phyloP scores from a whole-genome alignment of 1,140 invertebrate genomes.

The Plodia interpunctella region DNA sequence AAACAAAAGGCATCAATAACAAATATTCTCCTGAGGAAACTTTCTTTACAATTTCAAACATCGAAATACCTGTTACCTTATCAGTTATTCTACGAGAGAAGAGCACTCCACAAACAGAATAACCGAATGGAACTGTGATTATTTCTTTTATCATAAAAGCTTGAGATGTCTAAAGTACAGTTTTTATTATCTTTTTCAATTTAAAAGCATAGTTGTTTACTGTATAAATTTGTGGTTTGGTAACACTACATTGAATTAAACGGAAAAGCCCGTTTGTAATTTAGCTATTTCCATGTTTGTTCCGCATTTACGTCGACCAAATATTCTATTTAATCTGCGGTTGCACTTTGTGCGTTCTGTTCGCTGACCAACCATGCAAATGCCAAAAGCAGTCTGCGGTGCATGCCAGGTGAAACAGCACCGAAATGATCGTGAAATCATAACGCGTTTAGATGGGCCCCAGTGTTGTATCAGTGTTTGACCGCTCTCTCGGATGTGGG shows the following conservation, averaged over 20 bases:
- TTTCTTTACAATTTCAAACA: slow-evolving; percentile 11
- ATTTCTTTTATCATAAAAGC: too few relatives aligned
- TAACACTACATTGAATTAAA: not conserved
- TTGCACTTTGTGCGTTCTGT: slow-evolving; percentile 46
- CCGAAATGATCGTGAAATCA: slow-evolving; percentile 49
- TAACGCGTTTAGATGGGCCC: slow-evolving; percentile 43
- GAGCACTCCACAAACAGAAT: not conserved
- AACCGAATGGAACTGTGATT: not conserved
- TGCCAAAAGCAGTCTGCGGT: slow-evolving; percentile 69
- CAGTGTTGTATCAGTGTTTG: slow-evolving; percentile 12
- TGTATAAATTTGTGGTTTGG: not conserved
- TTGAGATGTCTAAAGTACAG: not conserved
- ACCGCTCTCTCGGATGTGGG: slow-evolving; percentile 24
- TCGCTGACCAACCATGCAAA: slow-evolving; percentile 53
- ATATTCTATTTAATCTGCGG: slow-evolving; percentile 65
- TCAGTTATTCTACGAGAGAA: not conserved
- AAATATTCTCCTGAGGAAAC: slow-evolving; percentile 7
- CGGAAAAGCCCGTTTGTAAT: not conserved
- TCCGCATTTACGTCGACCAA: slow-evolving; percentile 50
- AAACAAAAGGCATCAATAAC: slow-evolving; percentile 14
- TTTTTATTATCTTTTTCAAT: not conserved
- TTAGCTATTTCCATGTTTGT: not conserved
- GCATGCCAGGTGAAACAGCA: slow-evolving; percentile 42
- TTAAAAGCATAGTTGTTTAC: not conserved
- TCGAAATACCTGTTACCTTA: slow-evolving; percentile 12